Evolutionary conservation across 2,888 invertebrate species (phyloP).

Genomic region (Chesias legatella): DNA sequence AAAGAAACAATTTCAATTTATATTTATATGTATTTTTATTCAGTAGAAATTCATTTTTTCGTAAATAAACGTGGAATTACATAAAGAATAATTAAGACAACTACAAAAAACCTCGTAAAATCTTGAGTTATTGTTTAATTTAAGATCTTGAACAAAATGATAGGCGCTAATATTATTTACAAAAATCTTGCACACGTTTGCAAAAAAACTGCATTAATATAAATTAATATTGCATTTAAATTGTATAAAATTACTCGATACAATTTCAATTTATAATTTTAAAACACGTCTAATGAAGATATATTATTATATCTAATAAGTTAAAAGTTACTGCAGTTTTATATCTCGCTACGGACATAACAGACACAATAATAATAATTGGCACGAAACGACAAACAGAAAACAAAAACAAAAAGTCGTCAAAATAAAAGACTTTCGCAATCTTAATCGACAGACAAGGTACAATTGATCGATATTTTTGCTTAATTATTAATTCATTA

Average conservation of each 20-base stretch:
- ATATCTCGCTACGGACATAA: conserved; percentile 40
- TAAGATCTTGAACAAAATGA: conserved; percentile 30
- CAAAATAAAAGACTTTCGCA: conserved; percentile 33
- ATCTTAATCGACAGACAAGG: conserved; percentile 50
- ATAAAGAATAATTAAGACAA: conserved; percentile 41
- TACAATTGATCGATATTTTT: conserved; percentile 70
- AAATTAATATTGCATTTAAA: neutral
- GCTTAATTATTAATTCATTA: conserved; percentile 50
- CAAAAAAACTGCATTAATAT: conserved; percentile 26
- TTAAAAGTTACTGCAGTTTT: conserved; percentile 29
- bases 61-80: conserved; percentile 45
- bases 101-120: neutral
- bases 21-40: conserved; percentile 26
- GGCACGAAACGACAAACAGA: conserved; percentile 62
- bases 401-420: conserved; percentile 34
- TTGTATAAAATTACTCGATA: neutral
- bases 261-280: neutral
- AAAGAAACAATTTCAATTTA: conserved; percentile 4
- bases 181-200: conserved; percentile 31
- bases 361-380: conserved; percentile 43
- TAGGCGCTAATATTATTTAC: conserved; percentile 36
- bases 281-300: neutral
- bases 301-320: conserved; percentile 7
- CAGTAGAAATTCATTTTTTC: conserved; percentile 54
- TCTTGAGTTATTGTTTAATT: too few species aligned